Percentiles rank a stretch among this genome's conserved stretches.
Evolutionary conservation across 2,888 invertebrate genomes (phyloP).

Genomic region (Dasypolia templi): DNA sequence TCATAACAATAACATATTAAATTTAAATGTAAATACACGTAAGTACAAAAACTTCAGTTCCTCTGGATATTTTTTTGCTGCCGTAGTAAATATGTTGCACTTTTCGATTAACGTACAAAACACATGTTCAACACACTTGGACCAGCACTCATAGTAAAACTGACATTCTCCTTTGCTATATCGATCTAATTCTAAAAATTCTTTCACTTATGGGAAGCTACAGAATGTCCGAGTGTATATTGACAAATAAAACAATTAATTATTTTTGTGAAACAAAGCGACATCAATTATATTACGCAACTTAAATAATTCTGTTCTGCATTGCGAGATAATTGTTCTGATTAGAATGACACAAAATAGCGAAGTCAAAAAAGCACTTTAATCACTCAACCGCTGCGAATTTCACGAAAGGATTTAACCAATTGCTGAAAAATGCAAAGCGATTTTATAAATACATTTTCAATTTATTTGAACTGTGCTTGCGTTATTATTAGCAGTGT

Average conservation of each 20-base stretch:
- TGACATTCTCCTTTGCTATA: too few species aligned
- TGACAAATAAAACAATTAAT: neutral
- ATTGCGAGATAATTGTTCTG: constrained; percentile 10
- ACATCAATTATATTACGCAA: neutral
- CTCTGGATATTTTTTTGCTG: too few species aligned
- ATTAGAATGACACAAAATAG: neutral
- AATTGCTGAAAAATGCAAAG: constrained; percentile 6
- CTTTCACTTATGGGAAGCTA: too few species aligned
- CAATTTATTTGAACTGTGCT: neutral
- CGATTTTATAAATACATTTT: constrained; percentile 15
- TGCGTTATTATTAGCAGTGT: neutral
- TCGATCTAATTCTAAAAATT: too few species aligned
- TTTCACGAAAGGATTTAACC: neutral
- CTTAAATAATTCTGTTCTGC: neutral
- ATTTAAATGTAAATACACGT: too few species aligned
- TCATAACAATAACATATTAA: too few species aligned
- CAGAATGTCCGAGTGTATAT: too few species aligned
- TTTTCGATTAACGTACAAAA: too few species aligned
- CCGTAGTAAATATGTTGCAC: too few species aligned
- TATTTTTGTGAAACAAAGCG: constrained; percentile 1
- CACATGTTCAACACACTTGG: too few species aligned
- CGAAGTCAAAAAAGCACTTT: neutral
- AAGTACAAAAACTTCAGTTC: too few species aligned
- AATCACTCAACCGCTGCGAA: constrained; percentile 12
- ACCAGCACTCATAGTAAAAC: too few species aligned